Evolutionary conservation across 92 coral and sea anemone genomes (phyloP).

Genomic region (Micromussa lordhowensis): DNA sequence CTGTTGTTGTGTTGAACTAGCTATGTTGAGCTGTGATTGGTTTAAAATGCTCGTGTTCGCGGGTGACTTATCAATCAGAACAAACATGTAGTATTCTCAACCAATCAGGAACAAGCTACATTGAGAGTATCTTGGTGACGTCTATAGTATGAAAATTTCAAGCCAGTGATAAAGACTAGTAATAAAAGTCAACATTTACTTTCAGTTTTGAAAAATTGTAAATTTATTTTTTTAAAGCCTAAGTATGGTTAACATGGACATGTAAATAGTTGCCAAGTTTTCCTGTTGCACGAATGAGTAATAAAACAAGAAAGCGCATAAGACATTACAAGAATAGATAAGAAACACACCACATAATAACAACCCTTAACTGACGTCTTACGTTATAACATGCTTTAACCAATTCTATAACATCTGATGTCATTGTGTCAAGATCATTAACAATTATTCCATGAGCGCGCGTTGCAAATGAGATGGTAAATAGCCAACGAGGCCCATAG

Average conservation of each 20-base stretch:
- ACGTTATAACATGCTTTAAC: neutral
- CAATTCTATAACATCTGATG: neutral
- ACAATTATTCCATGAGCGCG: no score
- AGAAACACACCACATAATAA: neutral
- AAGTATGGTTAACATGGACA: neutral
- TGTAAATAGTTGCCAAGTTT: neutral
- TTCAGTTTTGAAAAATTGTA: neutral
- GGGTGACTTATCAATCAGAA: neutral
- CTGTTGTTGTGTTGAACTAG: no score
- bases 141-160: neutral
- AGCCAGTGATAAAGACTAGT: neutral
- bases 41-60: neutral
- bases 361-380: neutral
- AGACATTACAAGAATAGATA: neutral
- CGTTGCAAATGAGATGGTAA: no score
- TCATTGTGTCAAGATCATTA: no score
- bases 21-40: neutral
- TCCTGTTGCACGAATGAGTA: neutral
- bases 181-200: no score
- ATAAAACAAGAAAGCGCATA: neutral
- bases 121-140: neutral
- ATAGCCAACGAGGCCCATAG: no score
- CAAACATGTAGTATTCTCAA: neutral
- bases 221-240: neutral
- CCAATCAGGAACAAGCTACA: no score